A percentile compares a stretch with the other conserved stretches of the same genome.
These are phyloP conservation scores for Cerastoderma edule DNA, from an alignment of 2,888 invertebrate genomes.

Conservation along the genomic window DNA sequence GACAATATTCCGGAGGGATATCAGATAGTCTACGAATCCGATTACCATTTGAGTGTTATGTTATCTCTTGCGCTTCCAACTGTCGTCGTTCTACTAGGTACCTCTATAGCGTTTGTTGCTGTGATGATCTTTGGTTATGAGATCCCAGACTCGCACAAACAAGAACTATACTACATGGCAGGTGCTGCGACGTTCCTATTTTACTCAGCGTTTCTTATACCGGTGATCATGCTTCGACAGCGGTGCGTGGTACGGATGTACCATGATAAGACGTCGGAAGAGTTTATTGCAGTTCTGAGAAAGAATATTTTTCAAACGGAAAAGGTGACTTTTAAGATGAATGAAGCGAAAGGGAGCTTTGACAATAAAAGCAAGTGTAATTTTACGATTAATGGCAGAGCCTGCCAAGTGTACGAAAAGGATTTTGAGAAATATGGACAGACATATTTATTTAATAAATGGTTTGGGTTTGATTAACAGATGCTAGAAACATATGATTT, in stretches of 20 bases:
- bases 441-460: too few species aligned
- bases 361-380: background rate
- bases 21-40: background rate
- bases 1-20: background rate
- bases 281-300: background rate
- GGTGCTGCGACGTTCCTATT: background rate
- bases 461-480: too few species aligned
- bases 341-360: background rate
- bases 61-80: background rate
- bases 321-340: background rate
- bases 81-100: background rate
- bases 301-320: background rate
- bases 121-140: background rate
- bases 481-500: too few species aligned
- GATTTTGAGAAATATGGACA: conserved; percentile 2
- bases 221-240: background rate
- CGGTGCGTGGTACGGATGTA: background rate
- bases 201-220: background rate
- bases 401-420: background rate
- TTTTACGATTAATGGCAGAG: background rate
- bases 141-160: background rate
- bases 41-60: background rate
- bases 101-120: background rate
- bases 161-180: background rate
- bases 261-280: background rate